Conservation (phyloP, 1,140 invertebrate species). For the Listronotus oregonensis region DNA sequence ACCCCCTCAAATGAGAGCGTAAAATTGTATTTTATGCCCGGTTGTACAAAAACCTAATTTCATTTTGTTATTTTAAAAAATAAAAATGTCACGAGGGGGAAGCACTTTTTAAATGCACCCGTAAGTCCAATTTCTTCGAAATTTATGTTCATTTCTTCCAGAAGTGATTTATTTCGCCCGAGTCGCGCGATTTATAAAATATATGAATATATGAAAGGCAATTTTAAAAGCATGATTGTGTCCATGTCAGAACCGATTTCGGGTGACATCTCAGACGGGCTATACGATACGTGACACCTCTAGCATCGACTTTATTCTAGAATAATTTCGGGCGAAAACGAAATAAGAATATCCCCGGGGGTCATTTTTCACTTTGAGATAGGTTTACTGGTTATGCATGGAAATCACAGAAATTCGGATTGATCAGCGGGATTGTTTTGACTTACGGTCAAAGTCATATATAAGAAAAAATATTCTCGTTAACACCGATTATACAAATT, state of each 20-base stretch:
- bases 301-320: neutral
- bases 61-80: no score
- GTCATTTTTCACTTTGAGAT: neutral
- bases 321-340: constrained; percentile 4
- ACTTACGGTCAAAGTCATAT: no score
- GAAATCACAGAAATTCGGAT: neutral
- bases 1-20: no score
- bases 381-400: neutral
- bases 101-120: no score
- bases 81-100: no score
- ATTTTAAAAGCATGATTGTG: constrained; percentile 32
- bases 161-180: constrained; percentile 17
- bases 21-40: no score
- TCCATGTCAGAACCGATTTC: constrained; percentile 28
- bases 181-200: constrained; percentile 25
- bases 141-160: constrained; percentile 22
- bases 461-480: no score
- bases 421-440: no score
- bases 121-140: constrained; percentile 22
- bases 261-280: constrained; percentile 11
- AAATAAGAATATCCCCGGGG: constrained; percentile 1
- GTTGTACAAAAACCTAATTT: no score
- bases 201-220: constrained; percentile 28
- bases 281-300: constrained; percentile 18
- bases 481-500: no score